Percentiles rank a stretch among this genome's conserved stretches.
phyloP scores from a whole-genome alignment of 2,888 invertebrate genomes.

The Drosophila picticornis region DNA sequence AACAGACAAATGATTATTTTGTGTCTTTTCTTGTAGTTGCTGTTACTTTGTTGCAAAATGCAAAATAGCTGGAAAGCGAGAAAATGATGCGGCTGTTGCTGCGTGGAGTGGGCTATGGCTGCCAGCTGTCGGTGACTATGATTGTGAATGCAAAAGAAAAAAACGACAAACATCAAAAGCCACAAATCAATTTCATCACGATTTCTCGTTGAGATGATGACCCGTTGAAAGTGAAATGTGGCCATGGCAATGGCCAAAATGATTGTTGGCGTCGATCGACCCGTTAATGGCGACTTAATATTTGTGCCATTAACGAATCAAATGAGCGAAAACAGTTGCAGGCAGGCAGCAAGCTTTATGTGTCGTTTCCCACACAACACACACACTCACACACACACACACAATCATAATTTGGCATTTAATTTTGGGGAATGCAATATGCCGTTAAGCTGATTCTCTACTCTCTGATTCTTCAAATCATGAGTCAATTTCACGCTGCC shows the following conservation, averaged over 20 bases:
- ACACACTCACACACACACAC: background rate
- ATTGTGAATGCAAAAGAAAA: constrained; percentile 43
- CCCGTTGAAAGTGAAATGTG: constrained; percentile 77
- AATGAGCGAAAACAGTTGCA: constrained; percentile 44
- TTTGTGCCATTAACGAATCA: constrained; percentile 72
- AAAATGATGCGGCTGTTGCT: constrained; percentile 58
- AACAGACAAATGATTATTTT: constrained; percentile 68
- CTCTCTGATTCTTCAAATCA: constrained; percentile 10
- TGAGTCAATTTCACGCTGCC: constrained; percentile 57
- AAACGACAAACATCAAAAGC: constrained; percentile 61
- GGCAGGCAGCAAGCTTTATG: background rate
- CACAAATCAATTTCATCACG: constrained; percentile 82
- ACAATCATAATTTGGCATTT: constrained; percentile 41
- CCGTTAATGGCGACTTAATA: constrained; percentile 77
- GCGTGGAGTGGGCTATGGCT: background rate
- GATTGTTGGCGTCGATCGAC: constrained; percentile 29
- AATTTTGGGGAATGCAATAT: constrained; percentile 35
- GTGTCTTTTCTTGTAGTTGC: constrained; percentile 4
- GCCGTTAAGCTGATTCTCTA: constrained; percentile 42
- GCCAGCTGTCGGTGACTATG: constrained; percentile 62
- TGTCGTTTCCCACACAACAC: constrained; percentile 44
- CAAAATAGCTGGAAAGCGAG: constrained; percentile 76
- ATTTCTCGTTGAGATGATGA: constrained; percentile 77
- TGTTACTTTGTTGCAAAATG: constrained; percentile 56
- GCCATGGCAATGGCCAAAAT: constrained; percentile 69